Evolutionary conservation across 2,113 vertebrate genomes (phyloP), one percentile per base, ranked within the genome.

Genomic region (Thunnus thynnus): DNA sequence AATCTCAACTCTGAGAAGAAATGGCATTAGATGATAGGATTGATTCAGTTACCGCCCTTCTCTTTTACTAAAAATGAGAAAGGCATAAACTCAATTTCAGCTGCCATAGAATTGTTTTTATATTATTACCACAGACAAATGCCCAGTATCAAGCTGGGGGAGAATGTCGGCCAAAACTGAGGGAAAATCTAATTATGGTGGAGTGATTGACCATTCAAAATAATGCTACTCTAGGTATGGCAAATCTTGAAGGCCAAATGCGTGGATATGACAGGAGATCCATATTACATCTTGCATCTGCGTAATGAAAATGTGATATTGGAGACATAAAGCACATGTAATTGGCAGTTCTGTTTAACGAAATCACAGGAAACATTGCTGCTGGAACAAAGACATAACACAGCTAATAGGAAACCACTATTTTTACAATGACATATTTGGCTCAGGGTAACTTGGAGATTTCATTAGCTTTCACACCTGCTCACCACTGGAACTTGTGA

Each of bases 261-360:
- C 56, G n/a, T 36, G 52, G 74, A 54, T 61, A 13, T 86, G 89
- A 92, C 88, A 89, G 78, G 76, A 88, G 82, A 93, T 94, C 84
- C 83, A 94, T 89, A 91, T 87, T 60, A 80, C 79, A 90, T 88
- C 83, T 82, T 81, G 82, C 83, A 89, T 91, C 86, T 80, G 79
- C 64, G 86, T 92, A 93, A 95, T 93, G 90, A 93, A 94, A 92
- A 89, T 86, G 80, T 86, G 88, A 93, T 91, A 95, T 94, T 94
- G 80, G 84, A 89, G 73, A 86, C 92, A 94, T 94, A 91, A 93
- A 95, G 82, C 86, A 90, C 70, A 41, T 80, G 76, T 91, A 93
- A 94, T 92, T 94, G 92, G 85, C 91, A 90, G 83, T 77, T 78
- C 61, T 77, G 77, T 89, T 86, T 86, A 82, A 87, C 80, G 11